A percentile compares a stretch with the other conserved stretches of the same genome.
These are phyloP conservation scores for Romanogobio albipinnatus DNA, from an alignment of 2,113 vertebrate species.

Conservation along the genomic window DNA sequence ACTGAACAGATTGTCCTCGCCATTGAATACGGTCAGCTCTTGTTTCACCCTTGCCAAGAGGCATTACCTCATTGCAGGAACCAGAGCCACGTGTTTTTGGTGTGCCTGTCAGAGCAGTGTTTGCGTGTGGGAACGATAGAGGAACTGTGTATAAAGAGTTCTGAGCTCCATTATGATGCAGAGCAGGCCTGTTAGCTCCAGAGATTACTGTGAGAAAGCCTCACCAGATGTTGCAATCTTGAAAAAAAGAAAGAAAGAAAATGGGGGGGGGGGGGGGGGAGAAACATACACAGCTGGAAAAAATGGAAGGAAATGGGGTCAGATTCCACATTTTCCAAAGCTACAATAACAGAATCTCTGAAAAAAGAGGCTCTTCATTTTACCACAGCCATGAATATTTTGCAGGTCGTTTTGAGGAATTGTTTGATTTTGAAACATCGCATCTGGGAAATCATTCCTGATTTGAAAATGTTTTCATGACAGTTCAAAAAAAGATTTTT, in stretches of 20 bases:
- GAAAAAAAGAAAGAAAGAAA: slow-evolving; percentile 6
- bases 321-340: slow-evolving; percentile 55
- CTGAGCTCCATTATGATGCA: slow-evolving; percentile 50
- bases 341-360: slow-evolving; percentile 55
- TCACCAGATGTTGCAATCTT: slow-evolving; percentile 68
- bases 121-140: slow-evolving; percentile 29
- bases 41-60: slow-evolving; percentile 19
- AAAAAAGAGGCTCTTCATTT: slow-evolving; percentile 40
- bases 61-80: slow-evolving; percentile 56
- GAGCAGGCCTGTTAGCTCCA: slow-evolving; percentile 48
- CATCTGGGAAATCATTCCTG: slow-evolving; percentile 30
- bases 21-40: neutral
- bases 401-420: slow-evolving; percentile 35
- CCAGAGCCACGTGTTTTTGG: slow-evolving; percentile 46
- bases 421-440: slow-evolving; percentile 41
- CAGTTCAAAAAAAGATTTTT: neutral
- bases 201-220: slow-evolving; percentile 61
- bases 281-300: slow-evolving; percentile 36
- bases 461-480: neutral
- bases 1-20: slow-evolving; percentile 10
- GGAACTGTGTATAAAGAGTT: slow-evolving; percentile 32
- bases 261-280: neutral
- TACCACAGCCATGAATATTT: slow-evolving; percentile 51
- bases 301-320: slow-evolving; percentile 54
- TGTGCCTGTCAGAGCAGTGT: slow-evolving; percentile 45